These are phyloP conservation scores for Tetramorium simillimum DNA, from an alignment of 1,140 invertebrate species.

Conservation along the genomic window DNA sequence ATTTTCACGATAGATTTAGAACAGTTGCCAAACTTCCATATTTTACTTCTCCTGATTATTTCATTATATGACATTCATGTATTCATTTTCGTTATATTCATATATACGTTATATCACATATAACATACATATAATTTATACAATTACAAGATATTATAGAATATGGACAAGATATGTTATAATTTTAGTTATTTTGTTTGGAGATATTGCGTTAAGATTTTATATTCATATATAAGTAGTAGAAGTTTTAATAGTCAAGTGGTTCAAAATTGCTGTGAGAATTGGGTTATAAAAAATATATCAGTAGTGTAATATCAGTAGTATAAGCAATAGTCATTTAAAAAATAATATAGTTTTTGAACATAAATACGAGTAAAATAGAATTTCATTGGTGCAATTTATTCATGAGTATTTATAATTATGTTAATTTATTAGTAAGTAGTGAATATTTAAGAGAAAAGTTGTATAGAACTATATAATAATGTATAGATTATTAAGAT, in stretches of 20 bases:
- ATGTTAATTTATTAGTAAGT: conserved; percentile 17
- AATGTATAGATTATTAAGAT: conserved; percentile 4
- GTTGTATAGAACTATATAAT: conserved; percentile 16
- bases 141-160: neutral
- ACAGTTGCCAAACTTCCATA: conserved; percentile 52
- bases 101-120: neutral
- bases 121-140: conserved; percentile 31
- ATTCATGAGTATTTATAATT: conserved; percentile 19
- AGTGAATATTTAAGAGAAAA: conserved; percentile 26
- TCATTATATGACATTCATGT: conserved; percentile 40
- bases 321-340: conserved; percentile 1
- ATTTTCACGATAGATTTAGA: conserved; percentile 10
- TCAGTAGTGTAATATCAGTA: conserved; percentile 25
- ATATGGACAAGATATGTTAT: neutral
- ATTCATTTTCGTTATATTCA: neutral
- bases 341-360: neutral
- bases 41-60: conserved; percentile 49
- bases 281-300: neutral
- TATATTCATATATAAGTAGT: neutral
- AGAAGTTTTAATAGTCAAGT: neutral
- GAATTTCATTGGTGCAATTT: conserved; percentile 12
- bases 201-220: neutral
- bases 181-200: neutral
- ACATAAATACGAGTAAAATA: neutral
- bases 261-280: neutral